Conservation (phyloP, 2,888 invertebrate species). For the Cephonodes hylas region DNA sequence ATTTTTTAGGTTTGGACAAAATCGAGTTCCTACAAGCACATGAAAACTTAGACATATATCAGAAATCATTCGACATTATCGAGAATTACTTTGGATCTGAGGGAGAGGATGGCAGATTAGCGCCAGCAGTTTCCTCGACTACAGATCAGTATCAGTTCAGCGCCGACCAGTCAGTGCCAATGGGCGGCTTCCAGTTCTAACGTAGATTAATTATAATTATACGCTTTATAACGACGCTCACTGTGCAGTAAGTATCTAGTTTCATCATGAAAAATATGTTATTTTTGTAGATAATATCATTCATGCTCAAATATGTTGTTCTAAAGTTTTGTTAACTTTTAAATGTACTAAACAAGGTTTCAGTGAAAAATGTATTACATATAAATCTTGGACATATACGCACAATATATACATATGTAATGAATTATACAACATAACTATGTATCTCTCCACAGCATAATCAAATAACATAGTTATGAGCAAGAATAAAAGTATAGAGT, state of each 20-base stretch:
- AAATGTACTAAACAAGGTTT: not conserved
- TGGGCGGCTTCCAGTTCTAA: slow-evolving; percentile 92
- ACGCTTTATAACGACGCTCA: slow-evolving; percentile 36
- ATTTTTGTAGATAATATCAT: not conserved
- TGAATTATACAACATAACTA: not conserved
- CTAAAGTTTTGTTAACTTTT: not conserved
- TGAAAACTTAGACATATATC: slow-evolving; percentile 97
- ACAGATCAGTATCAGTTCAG: slow-evolving; percentile 88
- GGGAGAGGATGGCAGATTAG: slow-evolving; percentile 91
- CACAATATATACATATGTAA: not conserved
- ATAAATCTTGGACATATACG: not conserved
- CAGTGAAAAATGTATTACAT: not conserved
- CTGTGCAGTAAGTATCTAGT: slow-evolving; percentile 44
- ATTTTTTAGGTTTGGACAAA: slow-evolving; percentile 94
- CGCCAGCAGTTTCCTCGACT: slow-evolving; percentile 88
- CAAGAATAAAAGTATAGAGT: not conserved
- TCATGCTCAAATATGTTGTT: not conserved
- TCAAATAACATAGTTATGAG: not conserved
- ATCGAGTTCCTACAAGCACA: slow-evolving; percentile 98
- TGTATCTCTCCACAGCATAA: not conserved
- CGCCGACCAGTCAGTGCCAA: slow-evolving; percentile 86
- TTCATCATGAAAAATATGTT: not conserved
- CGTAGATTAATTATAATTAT: slow-evolving; percentile 25
- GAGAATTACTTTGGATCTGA: slow-evolving; percentile 97
- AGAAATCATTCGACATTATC: slow-evolving; percentile 98